Percentiles rank a stretch among this genome's conserved stretches.
phyloP scores from a whole-genome alignment of 2,888 invertebrate genomes.

The Abscondita cerata region DNA sequence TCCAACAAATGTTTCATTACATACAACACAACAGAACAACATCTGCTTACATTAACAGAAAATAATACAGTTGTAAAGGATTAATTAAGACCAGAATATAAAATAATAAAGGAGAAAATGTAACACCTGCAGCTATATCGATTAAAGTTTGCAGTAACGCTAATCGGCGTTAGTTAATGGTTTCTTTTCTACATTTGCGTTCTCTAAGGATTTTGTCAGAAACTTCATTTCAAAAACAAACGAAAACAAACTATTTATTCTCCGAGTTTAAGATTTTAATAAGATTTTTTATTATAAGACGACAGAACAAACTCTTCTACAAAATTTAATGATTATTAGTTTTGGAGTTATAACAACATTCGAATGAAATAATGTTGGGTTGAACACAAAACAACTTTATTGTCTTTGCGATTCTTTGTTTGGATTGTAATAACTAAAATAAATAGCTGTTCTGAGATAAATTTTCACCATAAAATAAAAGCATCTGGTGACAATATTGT shows the following conservation, averaged over 20 bases:
- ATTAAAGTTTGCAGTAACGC: neutral
- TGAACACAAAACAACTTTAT: slow-evolving; percentile 1
- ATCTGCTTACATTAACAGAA: slow-evolving; percentile 7
- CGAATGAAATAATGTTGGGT: neutral
- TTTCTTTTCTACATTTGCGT: too few relatives aligned
- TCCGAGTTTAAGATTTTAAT: too few relatives aligned
- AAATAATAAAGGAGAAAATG: slow-evolving; percentile 13
- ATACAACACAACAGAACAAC: neutral
- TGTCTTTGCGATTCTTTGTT: slow-evolving; percentile 5
- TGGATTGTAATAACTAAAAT: slow-evolving; percentile 8
- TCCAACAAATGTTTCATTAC: neutral
- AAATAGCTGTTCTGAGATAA: slow-evolving; percentile 3
- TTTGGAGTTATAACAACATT: too few relatives aligned
- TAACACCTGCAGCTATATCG: slow-evolving; percentile 16
- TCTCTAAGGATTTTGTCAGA: too few relatives aligned
- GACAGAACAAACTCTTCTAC: too few relatives aligned
- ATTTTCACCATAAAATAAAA: slow-evolving; percentile 10
- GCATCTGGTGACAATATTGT: slow-evolving; percentile 11
- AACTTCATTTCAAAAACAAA: too few relatives aligned
- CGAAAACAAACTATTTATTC: too few relatives aligned
- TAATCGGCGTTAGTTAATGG: too few relatives aligned
- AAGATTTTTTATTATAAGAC: too few relatives aligned
- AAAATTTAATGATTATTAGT: too few relatives aligned
- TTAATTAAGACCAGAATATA: slow-evolving; percentile 7
- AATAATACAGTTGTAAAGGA: slow-evolving; percentile 6